phyloP scores from a whole-genome alignment of 2,888 invertebrate species.

The Osedax frankpressi region DNA sequence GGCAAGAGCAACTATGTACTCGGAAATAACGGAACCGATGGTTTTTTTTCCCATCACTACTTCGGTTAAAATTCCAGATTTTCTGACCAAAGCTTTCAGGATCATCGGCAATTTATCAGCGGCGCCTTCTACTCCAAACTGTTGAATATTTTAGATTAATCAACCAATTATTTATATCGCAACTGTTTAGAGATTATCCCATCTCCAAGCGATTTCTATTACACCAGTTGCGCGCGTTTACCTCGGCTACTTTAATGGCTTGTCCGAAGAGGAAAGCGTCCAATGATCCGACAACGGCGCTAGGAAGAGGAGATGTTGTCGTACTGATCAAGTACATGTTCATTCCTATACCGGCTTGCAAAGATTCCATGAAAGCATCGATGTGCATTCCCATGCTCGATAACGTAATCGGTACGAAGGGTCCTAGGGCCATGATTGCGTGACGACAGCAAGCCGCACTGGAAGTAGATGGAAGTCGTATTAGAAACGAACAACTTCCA shows the following conservation, averaged over 20 bases:
- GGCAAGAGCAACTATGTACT: background rate
- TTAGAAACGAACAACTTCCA: too few species aligned
- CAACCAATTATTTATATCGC: too few species aligned
- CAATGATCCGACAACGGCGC: background rate
- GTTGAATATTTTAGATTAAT: too few species aligned
- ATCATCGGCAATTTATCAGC: background rate
- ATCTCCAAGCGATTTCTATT: too few species aligned
- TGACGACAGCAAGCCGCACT: conserved; percentile 7
- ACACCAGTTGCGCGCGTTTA: too few species aligned
- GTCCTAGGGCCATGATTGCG: conserved; percentile 6
- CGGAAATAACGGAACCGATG: background rate
- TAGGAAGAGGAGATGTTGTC: background rate
- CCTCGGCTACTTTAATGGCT: conserved; percentile 6
- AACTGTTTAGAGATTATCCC: too few species aligned
- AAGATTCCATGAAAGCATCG: conserved; percentile 3
- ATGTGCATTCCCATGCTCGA: background rate
- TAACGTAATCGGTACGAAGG: background rate
- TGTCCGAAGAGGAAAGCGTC: conserved; percentile 11
- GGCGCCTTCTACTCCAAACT: background rate
- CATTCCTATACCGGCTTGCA: background rate
- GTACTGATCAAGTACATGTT: background rate
- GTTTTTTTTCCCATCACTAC: conserved; percentile 1
- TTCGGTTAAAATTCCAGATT: background rate
- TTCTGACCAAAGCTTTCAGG: background rate
- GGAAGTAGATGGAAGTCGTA: background rate